Evolutionary conservation across 2,797 vertebrate genomes (phyloP), one percentile per base, ranked within the genome.

Genomic region (Pseudopleuronectes americanus): DNA sequence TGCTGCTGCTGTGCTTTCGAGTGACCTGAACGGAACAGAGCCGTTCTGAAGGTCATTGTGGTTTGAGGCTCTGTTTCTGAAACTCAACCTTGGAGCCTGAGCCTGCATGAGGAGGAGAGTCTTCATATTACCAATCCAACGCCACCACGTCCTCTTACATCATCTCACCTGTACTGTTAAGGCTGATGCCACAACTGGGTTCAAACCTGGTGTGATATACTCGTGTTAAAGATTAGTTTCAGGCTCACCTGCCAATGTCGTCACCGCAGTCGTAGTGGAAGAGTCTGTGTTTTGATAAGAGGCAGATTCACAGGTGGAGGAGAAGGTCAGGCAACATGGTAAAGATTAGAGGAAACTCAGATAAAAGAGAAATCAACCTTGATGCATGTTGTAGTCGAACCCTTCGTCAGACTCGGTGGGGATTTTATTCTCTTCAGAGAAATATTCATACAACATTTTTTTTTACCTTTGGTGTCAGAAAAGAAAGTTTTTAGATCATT

Each of bases 251-350:
- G 16, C 51, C 23, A 38, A 55, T 84, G 60, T 55, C 33, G 71
- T 80, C 55, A 74, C 45, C 45, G 4, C 23, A 54, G 22, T 58
- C 23, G 57, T 67, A 64, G 48, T 64, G 23, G 71, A 83, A 79
- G 81, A 55, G 63, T 84, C 68, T 69, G 56, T 31, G 8, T 0
- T 73, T 45, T 67, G 77, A 89, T 88, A 86, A 90, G 71, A 76
- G 33, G 19, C 6, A 64, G 58, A 66, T 65, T 76, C 48, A 74
- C 2, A 69, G 49, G 26, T 22, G 19, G 14, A 55, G 13, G 26
- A 53, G 57, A 81, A 80, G 33, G 57, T 83, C 74, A 86, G 71
- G 28, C 73, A 84, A 56, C 22, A 69, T 21, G 21, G 9, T 23
- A 22, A 51, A 38, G 43, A 73, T 73, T 21, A 78, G 66, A n/a